Base-by-base conservation (phyloP, 1,140 invertebrate genomes). In the Drusus annulatus region DNA sequence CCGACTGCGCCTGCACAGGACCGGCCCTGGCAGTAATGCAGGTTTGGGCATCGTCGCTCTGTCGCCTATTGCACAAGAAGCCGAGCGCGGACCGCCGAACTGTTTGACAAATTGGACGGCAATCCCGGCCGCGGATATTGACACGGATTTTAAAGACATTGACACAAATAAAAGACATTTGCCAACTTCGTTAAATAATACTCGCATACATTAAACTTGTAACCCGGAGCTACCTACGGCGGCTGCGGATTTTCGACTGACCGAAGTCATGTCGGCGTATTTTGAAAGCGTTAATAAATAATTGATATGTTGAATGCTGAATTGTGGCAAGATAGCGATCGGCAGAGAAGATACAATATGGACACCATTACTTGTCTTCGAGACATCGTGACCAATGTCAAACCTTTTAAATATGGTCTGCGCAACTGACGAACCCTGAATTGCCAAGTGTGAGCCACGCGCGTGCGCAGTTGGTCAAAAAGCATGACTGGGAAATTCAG, bases 131-230 rank as follows among this genome's bases (percentile, higher is more conserved):
- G 25, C 71, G 58, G 23, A 75, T 75, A 58, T 75, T 75, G 71
- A 75, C 71, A 75, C 52, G 36, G 28, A 71, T 58, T 58, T 58
- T 56, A n/a, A 13, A 21, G 71, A 58, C 71, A 75, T 75, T 75
- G 71, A 75, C 71, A 75, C 71, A 36, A 75, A 75, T 75, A 56
- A 56, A 56, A 75, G 15, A 56, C 15, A 31, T 58, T 56, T 58
- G 63, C 63, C 28, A 68, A 60, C 58, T 60, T 56, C 19, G 19
- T 23, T 19, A 21, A 60, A 68, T 68, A 31, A 68, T 31, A 17
- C 31, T 36, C 63, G 63, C 62, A 60, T 23, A 60, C 56, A 13
- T 60, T 60, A 60, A 19, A 60, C 17, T 60, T 60, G 56, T 60
- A 19, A 60, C 17, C 23, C 17, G 15, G 23, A 17, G 10, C 56